These are phyloP conservation scores for Orientallactaga sibirica DNA, from an alignment of 2,797 vertebrate species.

Conservation along the genomic window DNA sequence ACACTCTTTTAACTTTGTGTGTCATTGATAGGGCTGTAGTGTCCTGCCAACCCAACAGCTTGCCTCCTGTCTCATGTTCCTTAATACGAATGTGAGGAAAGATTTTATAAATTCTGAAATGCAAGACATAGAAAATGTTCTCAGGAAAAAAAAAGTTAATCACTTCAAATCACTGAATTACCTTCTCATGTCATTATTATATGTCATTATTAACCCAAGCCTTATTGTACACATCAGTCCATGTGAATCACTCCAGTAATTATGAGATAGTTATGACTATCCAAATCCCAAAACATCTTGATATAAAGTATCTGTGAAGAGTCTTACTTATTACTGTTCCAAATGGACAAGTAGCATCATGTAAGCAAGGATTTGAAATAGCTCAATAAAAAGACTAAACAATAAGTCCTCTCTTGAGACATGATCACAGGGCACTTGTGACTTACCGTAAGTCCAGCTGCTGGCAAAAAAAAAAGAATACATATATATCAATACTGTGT, in stretches of 20 bases:
- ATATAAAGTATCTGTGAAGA: neutral
- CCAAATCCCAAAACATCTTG: neutral
- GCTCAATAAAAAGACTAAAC: constrained; percentile 14
- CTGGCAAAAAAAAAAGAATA: neutral
- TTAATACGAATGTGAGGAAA: constrained; percentile 4
- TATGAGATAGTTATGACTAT: neutral
- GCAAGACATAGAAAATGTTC: neutral
- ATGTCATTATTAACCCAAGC: neutral
- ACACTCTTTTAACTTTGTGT: neutral
- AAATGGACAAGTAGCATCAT: neutral
- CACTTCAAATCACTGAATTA: constrained; percentile 17
- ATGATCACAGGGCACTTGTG: neutral
- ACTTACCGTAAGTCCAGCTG: neutral
- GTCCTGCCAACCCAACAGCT: neutral
- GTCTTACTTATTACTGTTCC: neutral
- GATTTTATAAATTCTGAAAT: constrained; percentile 50
- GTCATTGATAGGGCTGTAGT: neutral
- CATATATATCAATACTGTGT: neutral
- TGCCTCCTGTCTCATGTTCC: neutral
- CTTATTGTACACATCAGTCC: neutral
- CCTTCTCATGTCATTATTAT: neutral
- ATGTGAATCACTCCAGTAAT: neutral
- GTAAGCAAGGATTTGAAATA: neutral
- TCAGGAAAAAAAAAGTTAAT: constrained; percentile 37
- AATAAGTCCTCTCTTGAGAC: neutral